Evolutionary conservation across 2,888 invertebrate species (phyloP).

Genomic region (Melieria picta): DNA sequence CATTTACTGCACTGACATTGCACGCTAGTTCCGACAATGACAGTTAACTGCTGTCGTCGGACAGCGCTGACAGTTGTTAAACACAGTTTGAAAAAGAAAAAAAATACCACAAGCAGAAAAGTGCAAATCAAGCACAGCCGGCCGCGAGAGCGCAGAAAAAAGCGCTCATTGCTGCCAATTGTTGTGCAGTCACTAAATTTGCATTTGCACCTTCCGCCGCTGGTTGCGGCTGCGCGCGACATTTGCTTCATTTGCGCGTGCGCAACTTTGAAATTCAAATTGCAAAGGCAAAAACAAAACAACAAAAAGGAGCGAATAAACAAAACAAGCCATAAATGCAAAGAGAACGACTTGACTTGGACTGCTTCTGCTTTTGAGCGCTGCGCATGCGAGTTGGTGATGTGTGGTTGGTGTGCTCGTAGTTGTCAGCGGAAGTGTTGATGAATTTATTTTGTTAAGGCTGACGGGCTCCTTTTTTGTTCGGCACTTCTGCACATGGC

Average conservation of each 20-base stretch:
- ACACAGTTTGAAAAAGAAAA: background rate
- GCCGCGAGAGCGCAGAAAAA: background rate
- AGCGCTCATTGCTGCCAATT: background rate
- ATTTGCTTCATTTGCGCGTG: background rate
- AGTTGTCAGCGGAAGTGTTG: conserved; percentile 60
- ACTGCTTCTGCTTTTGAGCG: conserved; percentile 1
- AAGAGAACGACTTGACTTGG: too few relatives aligned
- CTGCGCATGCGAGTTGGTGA: conserved; percentile 22
- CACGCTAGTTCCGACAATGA: too few relatives aligned
- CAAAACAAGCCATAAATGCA: too few relatives aligned
- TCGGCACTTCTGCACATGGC: background rate
- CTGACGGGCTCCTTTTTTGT: background rate
- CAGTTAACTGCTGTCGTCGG: too few relatives aligned
- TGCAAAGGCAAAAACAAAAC: background rate
- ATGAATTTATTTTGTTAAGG: conserved; percentile 55
- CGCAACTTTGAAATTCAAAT: conserved; percentile 1
- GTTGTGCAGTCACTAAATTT: too few relatives aligned
- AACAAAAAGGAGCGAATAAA: background rate
- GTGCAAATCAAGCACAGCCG: background rate
- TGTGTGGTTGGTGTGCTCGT: conserved; percentile 6
- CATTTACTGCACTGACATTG: too few relatives aligned
- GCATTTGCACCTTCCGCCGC: too few relatives aligned
- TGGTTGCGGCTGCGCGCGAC: too few relatives aligned
- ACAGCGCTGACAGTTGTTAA: too few relatives aligned
- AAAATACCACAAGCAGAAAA: background rate